A percentile compares a stretch with the other conserved stretches of the same genome.
phyloP scores from a whole-genome alignment of 2,797 vertebrate species.

The Mallotus villosus region DNA sequence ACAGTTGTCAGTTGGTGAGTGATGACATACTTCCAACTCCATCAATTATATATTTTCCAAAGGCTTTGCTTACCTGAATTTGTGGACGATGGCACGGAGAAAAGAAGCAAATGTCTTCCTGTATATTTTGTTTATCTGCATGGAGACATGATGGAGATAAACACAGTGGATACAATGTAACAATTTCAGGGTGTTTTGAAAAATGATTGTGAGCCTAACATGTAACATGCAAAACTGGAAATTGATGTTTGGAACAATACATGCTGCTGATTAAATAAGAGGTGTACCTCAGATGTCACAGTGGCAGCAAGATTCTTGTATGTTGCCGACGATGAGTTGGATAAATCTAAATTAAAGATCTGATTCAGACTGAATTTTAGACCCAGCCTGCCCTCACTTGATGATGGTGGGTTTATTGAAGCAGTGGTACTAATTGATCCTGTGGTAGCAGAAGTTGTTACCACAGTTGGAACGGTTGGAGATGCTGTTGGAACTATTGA shows the following conservation, averaged over 20 bases:
- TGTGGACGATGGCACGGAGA: conserved; percentile 25
- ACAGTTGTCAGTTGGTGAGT: not conserved
- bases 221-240: too few species aligned
- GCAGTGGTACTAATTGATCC: not conserved
- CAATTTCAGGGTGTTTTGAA: not conserved
- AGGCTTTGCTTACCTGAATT: conserved; percentile 50
- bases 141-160: not conserved
- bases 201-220: too few species aligned
- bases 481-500: not conserved
- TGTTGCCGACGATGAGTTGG: not conserved
- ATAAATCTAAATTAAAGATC: not conserved
- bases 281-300: conserved; percentile 1
- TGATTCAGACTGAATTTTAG: not conserved
- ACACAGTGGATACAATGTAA: not conserved
- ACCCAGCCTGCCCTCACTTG: not conserved
- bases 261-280: not conserved
- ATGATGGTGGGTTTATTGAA: not conserved
- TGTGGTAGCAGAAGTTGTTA: not conserved
- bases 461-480: too few species aligned
- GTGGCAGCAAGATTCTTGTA: not conserved
- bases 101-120: conserved; percentile 1
- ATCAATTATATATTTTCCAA: too few species aligned
- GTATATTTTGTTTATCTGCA: conserved; percentile 46
- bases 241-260: too few species aligned
- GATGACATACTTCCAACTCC: too few species aligned